Conservation (phyloP, 2,888 invertebrate species). For the Troides helena region DNA sequence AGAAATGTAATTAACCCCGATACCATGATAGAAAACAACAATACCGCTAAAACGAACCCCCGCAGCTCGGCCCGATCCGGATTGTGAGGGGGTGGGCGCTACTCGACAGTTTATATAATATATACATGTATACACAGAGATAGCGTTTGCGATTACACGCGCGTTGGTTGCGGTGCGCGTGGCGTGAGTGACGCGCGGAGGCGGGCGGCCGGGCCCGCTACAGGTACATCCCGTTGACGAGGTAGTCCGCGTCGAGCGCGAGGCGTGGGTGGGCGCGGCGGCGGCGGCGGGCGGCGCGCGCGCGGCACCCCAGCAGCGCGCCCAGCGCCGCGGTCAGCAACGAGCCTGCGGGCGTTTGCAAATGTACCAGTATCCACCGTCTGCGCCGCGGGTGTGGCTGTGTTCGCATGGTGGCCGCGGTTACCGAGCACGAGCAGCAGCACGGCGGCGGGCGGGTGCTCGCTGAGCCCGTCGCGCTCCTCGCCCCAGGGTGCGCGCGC, state of each 20-base stretch:
- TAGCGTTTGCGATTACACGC: no score
- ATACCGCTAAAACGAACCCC: no score
- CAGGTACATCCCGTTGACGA: slow-evolving; percentile 99
- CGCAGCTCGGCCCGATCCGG: no score
- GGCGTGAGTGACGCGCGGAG: no score
- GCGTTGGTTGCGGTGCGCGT: neutral
- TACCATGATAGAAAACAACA: no score
- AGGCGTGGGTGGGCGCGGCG: slow-evolving; percentile 89
- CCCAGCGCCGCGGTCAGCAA: slow-evolving; percentile 90
- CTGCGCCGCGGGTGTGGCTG: no score
- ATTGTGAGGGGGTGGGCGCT: no score
- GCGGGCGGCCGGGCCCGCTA: slow-evolving; percentile 59
- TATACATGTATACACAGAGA: no score
- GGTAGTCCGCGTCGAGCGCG: slow-evolving; percentile 96
- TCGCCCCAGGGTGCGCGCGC: slow-evolving; percentile 51
- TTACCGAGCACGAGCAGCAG: slow-evolving; percentile 87
- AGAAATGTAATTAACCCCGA: no score
- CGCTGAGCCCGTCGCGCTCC: slow-evolving; percentile 83
- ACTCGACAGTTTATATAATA: no score
- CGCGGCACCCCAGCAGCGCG: slow-evolving; percentile 89
- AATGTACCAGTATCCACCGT: no score
- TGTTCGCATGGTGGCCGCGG: neutral
- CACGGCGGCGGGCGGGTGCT: slow-evolving; percentile 89
- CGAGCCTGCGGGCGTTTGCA: slow-evolving; percentile 78
- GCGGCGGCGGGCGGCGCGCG: slow-evolving; percentile 89